Evolutionary conservation across 2,797 vertebrate species (phyloP).

Genomic region (Hypotaenidia okinawae): DNA sequence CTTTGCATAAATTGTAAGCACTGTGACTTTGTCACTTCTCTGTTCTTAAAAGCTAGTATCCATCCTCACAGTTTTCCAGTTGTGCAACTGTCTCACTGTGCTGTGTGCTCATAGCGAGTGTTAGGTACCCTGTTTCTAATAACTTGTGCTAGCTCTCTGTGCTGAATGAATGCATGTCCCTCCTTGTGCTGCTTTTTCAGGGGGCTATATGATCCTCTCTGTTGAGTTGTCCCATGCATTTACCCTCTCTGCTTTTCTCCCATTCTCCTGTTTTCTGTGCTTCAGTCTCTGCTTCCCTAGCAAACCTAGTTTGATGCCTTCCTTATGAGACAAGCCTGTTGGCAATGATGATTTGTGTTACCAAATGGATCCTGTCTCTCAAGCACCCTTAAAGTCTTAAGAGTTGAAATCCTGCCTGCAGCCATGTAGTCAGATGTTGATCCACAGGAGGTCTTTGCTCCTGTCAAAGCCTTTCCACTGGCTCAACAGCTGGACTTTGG

Average conservation of each 20-base stretch:
- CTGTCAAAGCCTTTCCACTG: background rate
- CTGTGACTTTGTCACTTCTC: background rate
- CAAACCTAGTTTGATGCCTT: background rate
- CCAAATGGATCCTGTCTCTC: background rate
- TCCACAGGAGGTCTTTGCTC: background rate
- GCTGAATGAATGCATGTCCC: background rate
- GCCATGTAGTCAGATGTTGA: background rate
- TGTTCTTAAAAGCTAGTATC: background rate
- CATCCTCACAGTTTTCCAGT: background rate
- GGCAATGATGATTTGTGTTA: background rate
- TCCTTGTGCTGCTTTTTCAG: background rate
- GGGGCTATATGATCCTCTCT: background rate
- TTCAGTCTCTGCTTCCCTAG: background rate
- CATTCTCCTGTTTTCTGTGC: background rate
- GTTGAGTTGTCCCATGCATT: background rate
- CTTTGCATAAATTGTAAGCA: background rate
- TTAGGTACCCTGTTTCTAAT: background rate
- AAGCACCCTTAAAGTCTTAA: background rate
- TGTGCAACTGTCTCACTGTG: background rate
- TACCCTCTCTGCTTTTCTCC: background rate
- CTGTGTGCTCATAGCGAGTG: rapidly evolving
- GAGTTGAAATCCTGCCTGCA: background rate
- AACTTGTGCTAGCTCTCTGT: background rate
- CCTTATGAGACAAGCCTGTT: background rate
- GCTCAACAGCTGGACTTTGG: background rate